Conservation (phyloP, 2,113 vertebrate species). For the Pollimyrus isidori region DNA sequence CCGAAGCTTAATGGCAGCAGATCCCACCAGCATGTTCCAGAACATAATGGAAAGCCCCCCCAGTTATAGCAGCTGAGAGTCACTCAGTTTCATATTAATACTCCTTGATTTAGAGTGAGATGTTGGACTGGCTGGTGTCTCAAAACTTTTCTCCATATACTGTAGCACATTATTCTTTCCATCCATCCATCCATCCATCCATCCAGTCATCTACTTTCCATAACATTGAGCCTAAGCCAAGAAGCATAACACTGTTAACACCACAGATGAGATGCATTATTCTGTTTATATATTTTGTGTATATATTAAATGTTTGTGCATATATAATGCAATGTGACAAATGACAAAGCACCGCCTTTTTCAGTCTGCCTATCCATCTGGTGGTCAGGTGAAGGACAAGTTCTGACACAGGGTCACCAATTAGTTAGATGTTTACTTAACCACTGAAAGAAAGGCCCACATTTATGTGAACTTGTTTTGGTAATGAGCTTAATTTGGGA, state of each 20-base stretch:
- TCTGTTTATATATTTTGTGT: background rate
- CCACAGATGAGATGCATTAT: background rate
- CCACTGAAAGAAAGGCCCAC: background rate
- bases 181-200: background rate
- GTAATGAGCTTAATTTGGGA: background rate
- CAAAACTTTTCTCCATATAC: background rate
- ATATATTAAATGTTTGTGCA: background rate
- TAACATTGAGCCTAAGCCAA: background rate
- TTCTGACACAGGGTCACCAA: constrained; percentile 4
- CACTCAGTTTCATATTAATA: background rate
- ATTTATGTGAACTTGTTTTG: background rate
- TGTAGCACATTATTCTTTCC: background rate
- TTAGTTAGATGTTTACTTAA: constrained; percentile 4
- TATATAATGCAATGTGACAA: background rate
- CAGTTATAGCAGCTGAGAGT: background rate
- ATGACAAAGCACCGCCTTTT: background rate
- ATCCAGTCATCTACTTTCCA: background rate
- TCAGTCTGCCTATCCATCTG: background rate
- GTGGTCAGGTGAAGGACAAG: background rate
- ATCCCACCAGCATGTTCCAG: too few species aligned
- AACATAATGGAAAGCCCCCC: too few species aligned
- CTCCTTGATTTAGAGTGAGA: background rate
- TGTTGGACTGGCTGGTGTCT: background rate
- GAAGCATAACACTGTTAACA: background rate
- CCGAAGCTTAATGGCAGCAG: too few species aligned